A percentile compares a stretch with the other conserved stretches of the same genome.
phyloP scores from a whole-genome alignment of 2,113 vertebrate species.

The Prunella fulvescens region DNA sequence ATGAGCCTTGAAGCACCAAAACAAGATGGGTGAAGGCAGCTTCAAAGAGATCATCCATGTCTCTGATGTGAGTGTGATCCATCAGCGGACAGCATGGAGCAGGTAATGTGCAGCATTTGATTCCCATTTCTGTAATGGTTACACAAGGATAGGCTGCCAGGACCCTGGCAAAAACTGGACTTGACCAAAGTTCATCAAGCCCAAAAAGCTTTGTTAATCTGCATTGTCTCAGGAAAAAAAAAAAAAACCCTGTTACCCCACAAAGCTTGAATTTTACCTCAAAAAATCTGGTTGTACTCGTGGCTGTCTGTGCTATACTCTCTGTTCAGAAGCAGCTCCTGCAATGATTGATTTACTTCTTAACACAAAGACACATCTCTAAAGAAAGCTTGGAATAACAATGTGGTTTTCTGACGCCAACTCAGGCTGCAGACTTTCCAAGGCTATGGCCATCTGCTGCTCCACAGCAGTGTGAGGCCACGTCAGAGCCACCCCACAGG shows the following conservation, averaged over 20 bases:
- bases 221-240: not conserved
- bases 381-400: not conserved
- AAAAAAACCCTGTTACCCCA: not conserved
- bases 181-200: not conserved
- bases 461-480: not conserved
- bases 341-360: not conserved
- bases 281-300: not conserved
- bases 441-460: not conserved
- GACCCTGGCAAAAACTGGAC: not conserved
- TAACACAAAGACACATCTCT: not conserved
- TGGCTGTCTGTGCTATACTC: not conserved
- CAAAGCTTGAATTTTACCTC: not conserved
- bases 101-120: not conserved
- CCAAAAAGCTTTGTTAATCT: not conserved
- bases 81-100: fast-evolving
- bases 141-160: not conserved
- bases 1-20: not conserved
- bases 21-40: not conserved
- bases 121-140: not conserved
- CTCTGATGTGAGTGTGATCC: not conserved
- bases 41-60: not conserved
- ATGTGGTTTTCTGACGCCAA: not conserved
- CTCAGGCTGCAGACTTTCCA: not conserved
- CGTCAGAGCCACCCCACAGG: not conserved
- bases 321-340: not conserved